Base-by-base conservation (phyloP, 1,140 invertebrate genomes). In the Tribolium castaneum region DNA sequence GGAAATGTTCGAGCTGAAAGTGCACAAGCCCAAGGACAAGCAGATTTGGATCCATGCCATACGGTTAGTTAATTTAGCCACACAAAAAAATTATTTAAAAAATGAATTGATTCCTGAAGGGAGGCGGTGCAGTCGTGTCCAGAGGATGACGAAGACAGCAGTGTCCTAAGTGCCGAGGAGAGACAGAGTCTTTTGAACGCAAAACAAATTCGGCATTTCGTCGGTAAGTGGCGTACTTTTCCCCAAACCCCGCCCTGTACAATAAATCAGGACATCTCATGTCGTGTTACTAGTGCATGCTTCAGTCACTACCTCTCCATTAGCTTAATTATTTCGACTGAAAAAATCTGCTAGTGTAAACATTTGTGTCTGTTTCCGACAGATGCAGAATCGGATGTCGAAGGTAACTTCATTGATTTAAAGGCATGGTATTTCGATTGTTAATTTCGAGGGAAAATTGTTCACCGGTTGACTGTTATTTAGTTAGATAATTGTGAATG, bases 1-100 rank as follows among this genome's bases (percentile, higher is more conserved):
- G 0, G 97, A 98, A 88, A 98, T 98, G 97, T 98, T 98, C 86
- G 97, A 98, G 86, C 88, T 99, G 10, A 94, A 97, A 83, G 95
- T 97, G 77, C 92, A 94, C 79, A 93, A 95, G 51, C 95, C 95
- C 9, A 95, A 95, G 84, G 95, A 98, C 77, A 95, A 96, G 83
- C 92, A 94, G 81, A 86, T 92, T 0, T 98, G 97, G 97, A 96
- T 98, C 80, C 90, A 94, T 81, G 91, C 93, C 6, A 94, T 98
- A 76, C 90, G 94, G 88, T 92, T 90, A 70, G 13, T 73, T 7
- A 2, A 30, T 19, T 16, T 50, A 19, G 1, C 9, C 6, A 16
- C 16, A 54, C 1, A 12, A 54, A 54, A 54, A 54, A 22, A 54
- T 5, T 12, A 19, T 30, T 1, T 22, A 19, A 14, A 56, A 10